These are phyloP conservation scores for Papilio polytes DNA, from an alignment of 1,140 invertebrate species.

Conservation along the genomic window DNA sequence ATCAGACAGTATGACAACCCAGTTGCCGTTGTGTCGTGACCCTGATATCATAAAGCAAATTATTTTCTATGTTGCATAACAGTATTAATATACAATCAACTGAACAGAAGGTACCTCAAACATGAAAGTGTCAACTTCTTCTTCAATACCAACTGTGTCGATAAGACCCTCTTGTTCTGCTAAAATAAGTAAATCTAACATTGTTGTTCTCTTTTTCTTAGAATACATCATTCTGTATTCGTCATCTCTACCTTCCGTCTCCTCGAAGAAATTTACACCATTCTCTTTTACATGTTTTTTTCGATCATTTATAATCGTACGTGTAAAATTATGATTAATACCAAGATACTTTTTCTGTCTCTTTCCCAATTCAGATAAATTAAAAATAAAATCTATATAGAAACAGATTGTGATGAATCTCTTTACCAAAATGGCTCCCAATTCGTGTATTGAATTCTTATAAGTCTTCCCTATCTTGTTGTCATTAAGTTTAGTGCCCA, in stretches of 20 bases:
- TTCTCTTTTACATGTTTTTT: slow-evolving; percentile 38
- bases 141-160: neutral
- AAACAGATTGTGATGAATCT: slow-evolving; percentile 63
- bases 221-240: slow-evolving; percentile 37
- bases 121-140: slow-evolving; percentile 37
- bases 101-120: slow-evolving; percentile 26
- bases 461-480: too few relatives aligned
- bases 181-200: slow-evolving; percentile 80
- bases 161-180: slow-evolving; percentile 31
- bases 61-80: neutral
- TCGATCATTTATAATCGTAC: slow-evolving; percentile 43
- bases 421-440: too few relatives aligned
- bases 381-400: slow-evolving; percentile 57
- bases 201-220: slow-evolving; percentile 86
- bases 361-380: slow-evolving; percentile 47
- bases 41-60: neutral
- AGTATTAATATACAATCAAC: neutral
- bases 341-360: slow-evolving; percentile 54
- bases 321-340: slow-evolving; percentile 45
- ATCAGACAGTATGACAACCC: slow-evolving; percentile 33
- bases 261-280: slow-evolving; percentile 30
- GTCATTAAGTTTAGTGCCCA: too few relatives aligned
- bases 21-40: slow-evolving; percentile 23
- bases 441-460: too few relatives aligned
- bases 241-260: slow-evolving; percentile 36